These are phyloP conservation scores for Pentalonia nigronervosa DNA, from an alignment of 1,140 invertebrate genomes.

Conservation along the genomic window DNA sequence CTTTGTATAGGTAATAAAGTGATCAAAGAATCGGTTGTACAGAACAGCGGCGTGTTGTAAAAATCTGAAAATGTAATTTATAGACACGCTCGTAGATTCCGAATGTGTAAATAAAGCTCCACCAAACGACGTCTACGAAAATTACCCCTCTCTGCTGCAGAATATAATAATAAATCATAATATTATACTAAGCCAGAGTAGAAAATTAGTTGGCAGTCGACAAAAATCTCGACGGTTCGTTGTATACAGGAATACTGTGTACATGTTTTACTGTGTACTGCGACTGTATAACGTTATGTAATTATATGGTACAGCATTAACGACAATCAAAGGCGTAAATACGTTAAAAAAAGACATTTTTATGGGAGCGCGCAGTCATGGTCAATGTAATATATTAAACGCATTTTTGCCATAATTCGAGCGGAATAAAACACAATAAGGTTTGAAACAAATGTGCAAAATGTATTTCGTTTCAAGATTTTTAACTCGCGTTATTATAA, in stretches of 20 bases:
- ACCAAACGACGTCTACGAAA: too few species aligned
- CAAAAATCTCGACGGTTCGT: too few species aligned
- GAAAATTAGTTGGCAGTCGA: too few species aligned
- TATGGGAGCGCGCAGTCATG: neutral
- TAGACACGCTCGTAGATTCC: too few species aligned
- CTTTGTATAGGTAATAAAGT: neutral
- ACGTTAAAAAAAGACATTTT: neutral
- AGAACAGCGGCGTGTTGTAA: neutral
- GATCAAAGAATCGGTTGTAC: neutral
- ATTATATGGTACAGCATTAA: neutral
- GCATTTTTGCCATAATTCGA: neutral
- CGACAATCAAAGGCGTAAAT: neutral
- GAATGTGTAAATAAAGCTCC: too few species aligned
- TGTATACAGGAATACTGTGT: neutral
- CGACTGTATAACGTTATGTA: neutral
- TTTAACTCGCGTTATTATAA: neutral
- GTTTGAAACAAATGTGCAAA: neutral
- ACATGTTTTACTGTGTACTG: neutral
- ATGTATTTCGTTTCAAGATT: neutral
- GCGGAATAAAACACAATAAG: neutral
- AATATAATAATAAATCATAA: too few species aligned
- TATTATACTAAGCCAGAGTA: too few species aligned
- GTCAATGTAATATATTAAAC: neutral
- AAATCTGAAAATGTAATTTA: neutral
- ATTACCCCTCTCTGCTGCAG: too few species aligned